phyloP scores from a whole-genome alignment of 2,113 vertebrate species.

The Bettongia penicillata region DNA sequence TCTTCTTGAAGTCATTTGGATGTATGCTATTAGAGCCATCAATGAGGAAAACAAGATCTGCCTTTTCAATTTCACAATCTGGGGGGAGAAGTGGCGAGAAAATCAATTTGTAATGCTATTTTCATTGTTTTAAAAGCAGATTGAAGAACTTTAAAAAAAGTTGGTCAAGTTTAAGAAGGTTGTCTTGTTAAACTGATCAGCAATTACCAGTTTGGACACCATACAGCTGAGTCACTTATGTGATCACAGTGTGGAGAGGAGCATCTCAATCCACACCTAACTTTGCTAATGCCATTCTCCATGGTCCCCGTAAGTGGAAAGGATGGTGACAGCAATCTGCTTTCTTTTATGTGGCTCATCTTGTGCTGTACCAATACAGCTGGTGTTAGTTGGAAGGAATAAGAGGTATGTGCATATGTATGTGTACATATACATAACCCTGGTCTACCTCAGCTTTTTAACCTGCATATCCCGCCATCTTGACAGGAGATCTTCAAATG shows the following conservation, averaged over 20 bases:
- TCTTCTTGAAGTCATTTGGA: constrained; percentile 70
- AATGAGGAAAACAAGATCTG: constrained; percentile 82
- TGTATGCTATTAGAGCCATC: constrained; percentile 82
- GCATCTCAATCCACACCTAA: background rate
- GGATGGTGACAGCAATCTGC: background rate
- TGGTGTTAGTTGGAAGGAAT: background rate
- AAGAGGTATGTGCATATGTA: background rate
- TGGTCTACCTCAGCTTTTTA: background rate
- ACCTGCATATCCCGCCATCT: constrained; percentile 16
- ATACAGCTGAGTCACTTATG: background rate
- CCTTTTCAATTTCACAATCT: constrained; percentile 76
- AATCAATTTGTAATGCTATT: background rate
- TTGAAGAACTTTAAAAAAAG: background rate
- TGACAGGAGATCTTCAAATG: constrained; percentile 11
- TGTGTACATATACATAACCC: background rate
- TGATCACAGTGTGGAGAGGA: background rate
- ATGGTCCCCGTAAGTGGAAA: background rate
- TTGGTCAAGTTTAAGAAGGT: background rate
- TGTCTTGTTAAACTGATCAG: background rate
- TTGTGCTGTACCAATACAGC: background rate
- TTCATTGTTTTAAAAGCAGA: background rate
- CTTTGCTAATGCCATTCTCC: background rate
- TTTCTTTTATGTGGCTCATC: background rate
- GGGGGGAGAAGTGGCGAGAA: background rate
- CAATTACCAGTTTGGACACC: background rate